Evolutionary conservation across 2,113 vertebrate species (phyloP), one percentile per base, ranked within the genome.

Genomic region (Lamprologus lemairii): DNA sequence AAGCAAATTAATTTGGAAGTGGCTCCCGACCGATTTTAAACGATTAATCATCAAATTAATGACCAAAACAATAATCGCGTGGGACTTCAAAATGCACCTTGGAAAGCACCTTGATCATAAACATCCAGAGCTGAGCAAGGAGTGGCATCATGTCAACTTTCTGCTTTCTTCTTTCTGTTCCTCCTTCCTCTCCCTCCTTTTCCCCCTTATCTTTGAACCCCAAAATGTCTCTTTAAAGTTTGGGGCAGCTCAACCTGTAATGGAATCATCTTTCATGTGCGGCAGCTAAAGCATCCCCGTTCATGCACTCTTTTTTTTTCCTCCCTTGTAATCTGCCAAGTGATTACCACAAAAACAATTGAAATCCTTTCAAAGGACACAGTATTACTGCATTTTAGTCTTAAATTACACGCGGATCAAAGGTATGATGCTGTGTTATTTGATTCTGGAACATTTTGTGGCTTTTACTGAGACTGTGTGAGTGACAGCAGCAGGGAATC

Each of bases 401-500:
- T 83, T 37, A 84, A 81, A 82, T 86, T 23, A 78, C 82, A 71
- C 2, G 6, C 10, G 28, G 17, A 85, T 86, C 63, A 82, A 63
- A 86, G 78, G 91, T 55, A 84, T 40, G 78, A 86, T 71, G 42
- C 75, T 14, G 31, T 78, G 82, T 71, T 49, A 26, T 81, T 89
- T 82, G 82, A 85, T 85, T 87, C n/a, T 12, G 82, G 84, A 89
- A 85, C 79, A 88, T 86, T 87, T 90, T 82, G 87, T 81, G 84
- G 79, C 47, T 87, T 84, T 92, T 80, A 90, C 75, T 90, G 71
- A 55, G 89, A 78, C 80, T 78, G 82, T 83, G 83, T 93, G 93
- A 93, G 91, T 92, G 93, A 91, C 92, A 92, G 91, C 81, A 83
- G 88, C 86, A 49, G 86, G 82, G 90, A 93, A 87, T 92, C 88